These are phyloP conservation scores for Ormyrus labotus DNA, from an alignment of 2,888 invertebrate species.

Conservation along the genomic window DNA sequence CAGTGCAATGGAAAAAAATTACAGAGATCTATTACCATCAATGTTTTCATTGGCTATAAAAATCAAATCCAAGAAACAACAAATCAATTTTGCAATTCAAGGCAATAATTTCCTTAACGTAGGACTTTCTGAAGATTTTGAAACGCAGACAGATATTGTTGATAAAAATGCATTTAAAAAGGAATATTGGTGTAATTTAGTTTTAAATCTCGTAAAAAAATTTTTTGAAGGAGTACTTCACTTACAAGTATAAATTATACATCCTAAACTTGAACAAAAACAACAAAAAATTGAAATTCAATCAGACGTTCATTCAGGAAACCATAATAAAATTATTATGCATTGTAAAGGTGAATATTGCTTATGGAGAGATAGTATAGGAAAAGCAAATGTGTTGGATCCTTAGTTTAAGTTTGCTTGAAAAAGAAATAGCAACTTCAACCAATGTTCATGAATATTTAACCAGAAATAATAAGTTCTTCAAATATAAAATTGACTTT, in stretches of 20 bases:
- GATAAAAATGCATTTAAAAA: slow-evolving; percentile 60
- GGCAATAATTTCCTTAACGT: slow-evolving; percentile 58
- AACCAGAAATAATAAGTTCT: slow-evolving; percentile 24
- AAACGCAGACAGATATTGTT: slow-evolving; percentile 53
- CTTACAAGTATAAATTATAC: slow-evolving; percentile 64
- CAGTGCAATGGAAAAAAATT: slow-evolving; percentile 56
- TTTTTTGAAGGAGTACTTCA: slow-evolving; percentile 71
- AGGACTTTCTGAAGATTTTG: slow-evolving; percentile 60
- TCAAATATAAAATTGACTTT: slow-evolving; percentile 53
- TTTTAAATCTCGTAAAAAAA: slow-evolving; percentile 67
- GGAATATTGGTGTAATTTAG: slow-evolving; percentile 67
- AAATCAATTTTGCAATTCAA: slow-evolving; percentile 60
- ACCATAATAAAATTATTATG: slow-evolving; percentile 64
- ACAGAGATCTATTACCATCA: slow-evolving; percentile 62
- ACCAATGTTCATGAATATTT: slow-evolving; percentile 64
- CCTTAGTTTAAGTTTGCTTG: slow-evolving; percentile 64
- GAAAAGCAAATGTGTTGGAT: slow-evolving; percentile 61
- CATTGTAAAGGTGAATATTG: slow-evolving; percentile 69
- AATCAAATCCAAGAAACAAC: slow-evolving; percentile 38
- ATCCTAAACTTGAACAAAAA: slow-evolving; percentile 64
- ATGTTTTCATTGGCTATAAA: slow-evolving; percentile 59
- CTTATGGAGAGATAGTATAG: slow-evolving; percentile 71
- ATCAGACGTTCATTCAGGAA: slow-evolving; percentile 71
- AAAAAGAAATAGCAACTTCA: slow-evolving; percentile 72
- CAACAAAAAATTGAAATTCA: slow-evolving; percentile 69